Evolutionary conservation across 1,140 invertebrate species (phyloP).

Genomic region (Neodiprion pinetum): DNA sequence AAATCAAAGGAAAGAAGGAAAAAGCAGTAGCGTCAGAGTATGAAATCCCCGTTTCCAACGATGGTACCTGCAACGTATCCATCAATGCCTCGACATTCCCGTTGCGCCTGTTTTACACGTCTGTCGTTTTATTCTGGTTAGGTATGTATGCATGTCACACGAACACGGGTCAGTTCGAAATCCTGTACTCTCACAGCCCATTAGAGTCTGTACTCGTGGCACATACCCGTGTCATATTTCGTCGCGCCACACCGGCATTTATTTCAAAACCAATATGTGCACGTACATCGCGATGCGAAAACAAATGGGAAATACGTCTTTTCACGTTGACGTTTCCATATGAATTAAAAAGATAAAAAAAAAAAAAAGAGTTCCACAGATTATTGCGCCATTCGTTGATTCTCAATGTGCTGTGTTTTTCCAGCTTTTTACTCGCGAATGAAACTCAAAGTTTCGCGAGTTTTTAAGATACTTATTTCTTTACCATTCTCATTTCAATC

Average conservation of each 20-base stretch:
- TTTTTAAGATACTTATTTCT: no score
- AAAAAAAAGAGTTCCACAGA: no score
- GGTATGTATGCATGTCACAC: background rate
- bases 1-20: background rate
- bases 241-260: background rate
- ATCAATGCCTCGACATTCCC: conserved; percentile 15
- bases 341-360: no score
- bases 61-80: conserved; percentile 7
- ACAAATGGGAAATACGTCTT: background rate
- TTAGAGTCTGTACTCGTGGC: no score
- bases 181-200: no score
- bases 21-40: background rate
- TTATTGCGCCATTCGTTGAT: no score
- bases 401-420: no score
- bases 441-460: no score
- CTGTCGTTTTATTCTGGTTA: background rate
- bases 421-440: no score
- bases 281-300: background rate
- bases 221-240: background rate
- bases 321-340: background rate
- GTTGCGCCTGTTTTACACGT: background rate
- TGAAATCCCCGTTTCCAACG: background rate
- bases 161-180: no score
- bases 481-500: no score
- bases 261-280: background rate